Evolutionary conservation across 2,113 vertebrate genomes (phyloP).

Genomic region (Vimba vimba): DNA sequence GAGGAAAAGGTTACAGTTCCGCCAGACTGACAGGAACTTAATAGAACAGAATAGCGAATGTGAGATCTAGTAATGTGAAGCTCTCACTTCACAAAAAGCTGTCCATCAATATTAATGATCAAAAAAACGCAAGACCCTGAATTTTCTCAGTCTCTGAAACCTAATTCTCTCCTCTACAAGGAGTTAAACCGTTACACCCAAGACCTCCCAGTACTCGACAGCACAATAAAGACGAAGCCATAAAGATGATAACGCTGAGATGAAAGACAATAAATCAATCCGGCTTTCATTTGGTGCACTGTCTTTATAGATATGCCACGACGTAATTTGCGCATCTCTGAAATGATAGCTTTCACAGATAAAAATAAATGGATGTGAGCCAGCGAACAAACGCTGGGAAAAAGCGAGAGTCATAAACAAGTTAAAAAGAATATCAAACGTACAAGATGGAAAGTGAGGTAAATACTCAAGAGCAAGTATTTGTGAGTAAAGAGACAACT

Average conservation of each 20-base stretch:
- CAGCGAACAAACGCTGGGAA: constrained; percentile 16
- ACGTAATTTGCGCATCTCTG: constrained; percentile 37
- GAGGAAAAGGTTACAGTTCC: neutral
- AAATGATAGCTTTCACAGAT: constrained; percentile 39
- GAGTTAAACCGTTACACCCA: constrained; percentile 46
- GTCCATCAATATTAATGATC: constrained; percentile 47
- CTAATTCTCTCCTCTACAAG: constrained; percentile 5
- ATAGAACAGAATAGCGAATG: constrained; percentile 32
- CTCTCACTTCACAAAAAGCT: constrained; percentile 26
- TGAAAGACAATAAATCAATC: constrained; percentile 72
- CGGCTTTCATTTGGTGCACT: constrained; percentile 63
- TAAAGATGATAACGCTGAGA: constrained; percentile 67
- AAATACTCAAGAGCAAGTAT: constrained; percentile 12
- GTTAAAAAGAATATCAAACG: constrained; percentile 33
- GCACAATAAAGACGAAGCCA: constrained; percentile 65
- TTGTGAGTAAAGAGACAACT: neutral
- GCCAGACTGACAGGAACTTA: constrained; percentile 6
- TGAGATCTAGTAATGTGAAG: constrained; percentile 22
- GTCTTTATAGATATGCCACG: constrained; percentile 38
- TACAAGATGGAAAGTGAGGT: neutral
- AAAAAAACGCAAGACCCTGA: constrained; percentile 9
- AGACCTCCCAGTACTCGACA: constrained; percentile 66
- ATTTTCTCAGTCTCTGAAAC: neutral
- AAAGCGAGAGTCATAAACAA: constrained; percentile 14
- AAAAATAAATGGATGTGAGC: constrained; percentile 46